Conservation (phyloP, 1,140 invertebrate genomes). For the Mesaphorura yosii region DNA sequence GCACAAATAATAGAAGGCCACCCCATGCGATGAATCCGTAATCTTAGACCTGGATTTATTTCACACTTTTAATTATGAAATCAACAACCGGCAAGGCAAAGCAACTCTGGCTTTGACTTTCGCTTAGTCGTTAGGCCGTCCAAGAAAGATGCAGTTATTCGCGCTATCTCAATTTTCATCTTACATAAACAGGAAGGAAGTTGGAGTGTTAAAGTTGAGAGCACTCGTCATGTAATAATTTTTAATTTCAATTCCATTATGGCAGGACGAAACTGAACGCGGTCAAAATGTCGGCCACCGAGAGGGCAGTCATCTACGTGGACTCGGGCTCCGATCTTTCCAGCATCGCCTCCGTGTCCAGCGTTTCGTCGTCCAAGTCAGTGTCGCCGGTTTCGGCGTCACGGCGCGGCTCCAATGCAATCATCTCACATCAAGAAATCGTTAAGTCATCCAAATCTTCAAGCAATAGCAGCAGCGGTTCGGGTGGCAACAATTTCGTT, state of each 20-base stretch:
- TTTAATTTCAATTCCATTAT: neutral
- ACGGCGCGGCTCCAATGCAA: no score
- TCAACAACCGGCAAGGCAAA: neutral
- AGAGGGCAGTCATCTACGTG: conserved; percentile 30
- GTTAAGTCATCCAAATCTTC: no score
- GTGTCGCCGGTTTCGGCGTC: no score
- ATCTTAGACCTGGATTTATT: neutral
- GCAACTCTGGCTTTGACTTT: neutral
- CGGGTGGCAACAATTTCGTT: conserved; percentile 25
- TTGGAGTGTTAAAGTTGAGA: neutral
- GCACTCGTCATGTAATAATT: neutral
- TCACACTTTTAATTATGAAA: neutral
- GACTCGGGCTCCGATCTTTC: conserved; percentile 20
- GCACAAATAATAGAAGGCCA: neutral
- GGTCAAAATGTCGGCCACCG: conserved; percentile 18
- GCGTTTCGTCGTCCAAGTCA: conserved; percentile 1
- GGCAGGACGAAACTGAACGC: neutral
- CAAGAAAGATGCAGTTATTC: neutral
- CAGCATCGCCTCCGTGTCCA: neutral
- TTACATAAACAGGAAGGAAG: neutral
- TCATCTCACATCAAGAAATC: neutral
- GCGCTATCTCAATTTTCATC: neutral
- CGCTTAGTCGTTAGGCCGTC: neutral
- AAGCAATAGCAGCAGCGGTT: conserved; percentile 2
- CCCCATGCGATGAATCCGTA: neutral